Evolutionary conservation across 2,888 invertebrate genomes (phyloP).

Genomic region (Caenorhabditis sulstoni): DNA sequence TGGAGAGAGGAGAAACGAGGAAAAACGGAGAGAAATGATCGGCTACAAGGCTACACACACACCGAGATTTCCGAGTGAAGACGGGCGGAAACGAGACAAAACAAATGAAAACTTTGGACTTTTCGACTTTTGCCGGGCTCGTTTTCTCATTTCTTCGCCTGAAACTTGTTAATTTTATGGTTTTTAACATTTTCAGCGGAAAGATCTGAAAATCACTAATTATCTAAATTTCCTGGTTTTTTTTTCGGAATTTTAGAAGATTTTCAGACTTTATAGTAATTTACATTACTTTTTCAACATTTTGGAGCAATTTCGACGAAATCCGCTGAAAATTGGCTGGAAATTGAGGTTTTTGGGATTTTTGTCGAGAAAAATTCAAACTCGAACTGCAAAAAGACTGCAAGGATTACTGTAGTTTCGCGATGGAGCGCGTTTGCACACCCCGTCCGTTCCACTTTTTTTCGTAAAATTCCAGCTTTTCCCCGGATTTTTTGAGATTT

Average conservation of each 20-base stretch:
- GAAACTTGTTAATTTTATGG: no score
- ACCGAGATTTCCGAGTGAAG: neutral
- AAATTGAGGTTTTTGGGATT: neutral
- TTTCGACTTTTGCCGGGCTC: no score
- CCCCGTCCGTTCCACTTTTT: neutral
- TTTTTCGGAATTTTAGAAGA: no score
- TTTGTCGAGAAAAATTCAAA: neutral
- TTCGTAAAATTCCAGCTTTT: neutral
- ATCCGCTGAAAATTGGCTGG: neutral
- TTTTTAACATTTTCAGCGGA: no score
- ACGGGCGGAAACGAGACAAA: neutral
- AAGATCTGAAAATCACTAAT: no score
- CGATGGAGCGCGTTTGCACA: constrained; percentile 6
- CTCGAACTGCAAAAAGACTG: neutral
- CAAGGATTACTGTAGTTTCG: constrained; percentile 17
- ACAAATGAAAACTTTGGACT: no score
- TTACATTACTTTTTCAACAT: neutral
- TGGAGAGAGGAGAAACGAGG: neutral
- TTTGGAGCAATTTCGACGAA: neutral
- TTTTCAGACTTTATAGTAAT: no score
- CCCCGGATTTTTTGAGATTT: neutral
- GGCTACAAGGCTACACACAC: neutral
- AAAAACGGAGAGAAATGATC: constrained; percentile 11
- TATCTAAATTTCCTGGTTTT: no score
- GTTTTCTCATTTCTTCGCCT: no score